Base-by-base conservation (phyloP, 1,140 invertebrate species). In the Mercenaria mercenaria region DNA sequence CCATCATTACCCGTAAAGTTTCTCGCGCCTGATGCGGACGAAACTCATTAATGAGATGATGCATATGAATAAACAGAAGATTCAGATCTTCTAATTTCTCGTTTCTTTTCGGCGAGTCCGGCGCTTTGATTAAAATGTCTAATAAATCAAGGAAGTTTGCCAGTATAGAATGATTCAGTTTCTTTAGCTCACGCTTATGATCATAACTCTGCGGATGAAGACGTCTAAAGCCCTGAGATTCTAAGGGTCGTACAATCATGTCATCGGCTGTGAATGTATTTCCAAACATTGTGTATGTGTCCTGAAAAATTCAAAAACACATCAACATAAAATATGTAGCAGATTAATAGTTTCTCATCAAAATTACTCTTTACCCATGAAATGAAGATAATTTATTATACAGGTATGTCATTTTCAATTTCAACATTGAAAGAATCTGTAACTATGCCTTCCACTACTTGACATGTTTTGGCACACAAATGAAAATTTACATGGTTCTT, bases 11-110 rank as follows among this genome's bases (percentile, higher is more conserved):
- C 83, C 99, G 96, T 26, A 99, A 96, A 0, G 98, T 99, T 97
- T 99, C 99, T 89, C 99, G 96, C 0, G 99, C 99, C 92, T 97
- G 99, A 96, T 99, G 99, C 0, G 99, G 99, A 93, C 99, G 97
- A 94, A 99, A 99, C 96, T 99, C 99, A 96, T 99, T 99, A 1
- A 99, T 96, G 69, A 99, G 96, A 96, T 99, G 99, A 96, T 99
- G 99, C 95, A 99, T 99, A 93, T 99, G 99, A 90, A 99, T 99
- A 96, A 99, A 99, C 29, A 99, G 95, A 34, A 99, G 96, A 96
- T 98, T 99, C 8, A 99, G 96, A 96, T 99, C 99, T 96, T 99
- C 99, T 61, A 98, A 98, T 96, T 99, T 99, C 95, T 99, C 99
- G 39, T 98, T 97, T 94, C 99, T 96, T 95, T 98, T 97, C 8